Evolutionary conservation across 37 sponge, comb jelly and placozoan genomes (phyloP), one percentile per base, ranked within the genome.

Genomic region (Diacarnus erythraeanus): DNA sequence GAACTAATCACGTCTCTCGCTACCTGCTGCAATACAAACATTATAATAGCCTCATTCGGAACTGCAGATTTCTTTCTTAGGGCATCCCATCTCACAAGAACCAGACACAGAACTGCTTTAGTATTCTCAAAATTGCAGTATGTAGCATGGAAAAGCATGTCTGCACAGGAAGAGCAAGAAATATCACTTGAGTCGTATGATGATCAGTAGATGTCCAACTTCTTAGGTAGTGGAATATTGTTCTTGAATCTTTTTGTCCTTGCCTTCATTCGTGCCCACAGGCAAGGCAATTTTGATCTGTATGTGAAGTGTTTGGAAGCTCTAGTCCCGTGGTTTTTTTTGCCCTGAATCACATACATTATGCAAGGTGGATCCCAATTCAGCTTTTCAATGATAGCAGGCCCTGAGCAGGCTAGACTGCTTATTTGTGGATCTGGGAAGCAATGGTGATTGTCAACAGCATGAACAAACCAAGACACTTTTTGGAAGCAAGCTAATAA

Each of bases 381-480:
- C 61, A 60, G n/a, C n/a, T n/a, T 17, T 21, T 60, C 23, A 26
- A 25, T n/a, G 61, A 60, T 60, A 60, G 61, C 61, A 20, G 61
- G 61, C 4, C 61, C 61, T 26, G 61, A 60, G 22, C 61, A 60
- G 61, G 61, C 61, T 26, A 60, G 61, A 60, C 61, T 60, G 23
- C 27, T 60, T 6, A 60, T 60, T 60, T 25, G 4, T 60, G 61
- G 51, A 47, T 47, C 51, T 12, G 12, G 6, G 10, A 47, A 47
- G 51, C 12, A 12, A 47, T 12, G 12, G 51, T 47, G 51, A 47
- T 6, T 47, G 51, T 12, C 51, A 15, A 47, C 51, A 47, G 12
- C 51, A 47, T 47, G 51, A 47, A 12, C 51, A 47, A 47, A 47
- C 51, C 12, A 47, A 15, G 51, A 15, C 12, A 47, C 51, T 12